Evolutionary conservation across 2,888 invertebrate species (phyloP).

Genomic region (Drosophila putrida): DNA sequence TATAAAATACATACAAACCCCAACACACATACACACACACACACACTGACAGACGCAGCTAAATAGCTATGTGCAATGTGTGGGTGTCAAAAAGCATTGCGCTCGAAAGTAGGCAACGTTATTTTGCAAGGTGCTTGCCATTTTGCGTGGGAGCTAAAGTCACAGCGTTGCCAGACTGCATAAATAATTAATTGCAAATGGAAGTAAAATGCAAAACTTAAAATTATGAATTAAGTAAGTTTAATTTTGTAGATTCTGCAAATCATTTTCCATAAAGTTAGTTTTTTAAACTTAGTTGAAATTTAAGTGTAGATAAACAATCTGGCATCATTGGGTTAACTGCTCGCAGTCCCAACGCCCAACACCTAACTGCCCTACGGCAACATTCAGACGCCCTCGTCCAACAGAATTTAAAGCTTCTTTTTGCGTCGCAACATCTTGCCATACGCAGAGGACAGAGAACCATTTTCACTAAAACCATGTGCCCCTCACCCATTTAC

Average conservation of each 20-base stretch:
- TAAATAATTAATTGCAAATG: not conserved
- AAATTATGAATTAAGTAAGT: too few relatives aligned
- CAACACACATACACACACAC: not conserved
- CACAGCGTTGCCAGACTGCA: constrained; percentile 39
- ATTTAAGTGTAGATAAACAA: not conserved
- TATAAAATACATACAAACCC: constrained; percentile 42
- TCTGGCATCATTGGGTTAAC: constrained; percentile 52
- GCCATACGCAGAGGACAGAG: constrained; percentile 7
- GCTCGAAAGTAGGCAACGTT: constrained; percentile 66
- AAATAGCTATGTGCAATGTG: constrained; percentile 20
- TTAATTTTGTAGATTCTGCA: too few relatives aligned
- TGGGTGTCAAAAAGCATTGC: constrained; percentile 52
- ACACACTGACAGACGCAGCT: constrained; percentile 9
- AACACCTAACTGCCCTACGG: constrained; percentile 59
- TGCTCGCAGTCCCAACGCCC: constrained; percentile 34
- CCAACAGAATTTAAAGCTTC: constrained; percentile 43
- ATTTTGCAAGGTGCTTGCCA: constrained; percentile 43
- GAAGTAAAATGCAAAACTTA: too few relatives aligned
- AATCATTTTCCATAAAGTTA: not conserved
- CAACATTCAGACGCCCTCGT: constrained; percentile 43
- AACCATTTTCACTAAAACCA: constrained; percentile 23
- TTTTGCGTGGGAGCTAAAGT: constrained; percentile 20
- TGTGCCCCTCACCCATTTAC: not conserved
- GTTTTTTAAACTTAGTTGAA: not conserved
- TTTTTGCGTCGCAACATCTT: constrained; percentile 62